Percentiles rank a stretch among this genome's conserved stretches.
Evolutionary conservation across 2,888 invertebrate species (phyloP).

Genomic region (Caenorhabditis sp.): DNA sequence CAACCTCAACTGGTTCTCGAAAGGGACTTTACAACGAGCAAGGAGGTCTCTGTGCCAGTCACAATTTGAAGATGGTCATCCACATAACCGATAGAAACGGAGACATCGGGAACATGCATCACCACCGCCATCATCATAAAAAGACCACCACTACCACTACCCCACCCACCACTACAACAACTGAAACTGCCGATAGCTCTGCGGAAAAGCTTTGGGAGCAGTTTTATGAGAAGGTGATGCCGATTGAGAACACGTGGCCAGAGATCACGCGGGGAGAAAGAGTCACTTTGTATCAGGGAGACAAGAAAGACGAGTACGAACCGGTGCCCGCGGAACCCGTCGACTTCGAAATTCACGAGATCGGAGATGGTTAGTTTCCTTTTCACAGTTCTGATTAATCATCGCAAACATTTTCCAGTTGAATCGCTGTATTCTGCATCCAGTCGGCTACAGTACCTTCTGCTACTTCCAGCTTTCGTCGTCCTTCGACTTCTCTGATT

Average conservation of each 20-base stretch:
- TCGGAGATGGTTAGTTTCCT: constrained; percentile 69
- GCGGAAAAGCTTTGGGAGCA: constrained; percentile 67
- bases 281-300: constrained; percentile 63
- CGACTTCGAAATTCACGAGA: constrained; percentile 74
- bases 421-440: constrained; percentile 59
- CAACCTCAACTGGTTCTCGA: constrained; percentile 71
- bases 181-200: constrained; percentile 17
- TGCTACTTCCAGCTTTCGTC: constrained; percentile 14
- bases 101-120: constrained; percentile 58
- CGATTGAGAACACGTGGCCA: constrained; percentile 59
- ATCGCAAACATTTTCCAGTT: constrained; percentile 47
- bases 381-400: background rate
- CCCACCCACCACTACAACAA: constrained; percentile 41
- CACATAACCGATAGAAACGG: constrained; percentile 71
- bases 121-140: constrained; percentile 67
- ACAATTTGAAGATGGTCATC: constrained; percentile 74
- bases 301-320: constrained; percentile 66
- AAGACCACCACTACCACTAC: constrained; percentile 52
- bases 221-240: constrained; percentile 70
- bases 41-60: constrained; percentile 73
- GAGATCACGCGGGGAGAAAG: constrained; percentile 63
- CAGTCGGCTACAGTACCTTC: constrained; percentile 10
- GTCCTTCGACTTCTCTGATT: constrained; percentile 29
- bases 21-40: constrained; percentile 68
- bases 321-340: constrained; percentile 58